phyloP scores from a whole-genome alignment of 2,113 vertebrate genomes.

The Fulmarus glacialis region DNA sequence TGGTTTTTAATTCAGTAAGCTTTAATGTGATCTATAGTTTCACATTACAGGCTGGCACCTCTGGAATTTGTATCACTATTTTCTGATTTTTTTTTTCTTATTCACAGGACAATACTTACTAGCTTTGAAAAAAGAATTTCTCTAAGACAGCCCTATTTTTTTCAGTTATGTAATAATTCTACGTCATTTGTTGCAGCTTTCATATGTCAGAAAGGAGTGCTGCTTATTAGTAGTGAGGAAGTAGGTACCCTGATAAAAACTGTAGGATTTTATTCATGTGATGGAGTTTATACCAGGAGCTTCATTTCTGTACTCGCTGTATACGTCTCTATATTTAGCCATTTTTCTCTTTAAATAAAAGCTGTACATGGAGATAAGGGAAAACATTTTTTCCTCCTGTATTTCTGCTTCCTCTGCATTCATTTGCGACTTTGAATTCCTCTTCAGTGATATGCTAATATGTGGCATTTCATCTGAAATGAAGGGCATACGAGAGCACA shows the following conservation, averaged over 20 bases:
- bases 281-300: not conserved
- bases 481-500: not conserved
- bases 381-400: not conserved
- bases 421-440: not conserved
- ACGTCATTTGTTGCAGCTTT: not conserved
- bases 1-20: slow-evolving; percentile 58
- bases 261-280: not conserved
- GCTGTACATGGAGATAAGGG: not conserved
- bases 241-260: not conserved
- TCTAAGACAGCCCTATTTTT: not conserved
- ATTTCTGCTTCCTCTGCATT: not conserved
- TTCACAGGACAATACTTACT: not conserved
- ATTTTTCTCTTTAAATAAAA: not conserved
- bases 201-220: not conserved
- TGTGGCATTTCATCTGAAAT: not conserved
- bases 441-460: not conserved
- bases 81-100: slow-evolving; percentile 1
- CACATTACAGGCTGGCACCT: not conserved
- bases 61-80: not conserved
- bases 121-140: not conserved
- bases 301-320: not conserved
- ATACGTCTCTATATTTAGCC: not conserved
- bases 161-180: not conserved
- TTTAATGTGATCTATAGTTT: slow-evolving; percentile 25
- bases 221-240: not conserved